A percentile compares a stretch with the other conserved stretches of the same genome.
Conservation (phyloP, 1,140 invertebrate species). For the Lordiphosa stackelbergi region DNA sequence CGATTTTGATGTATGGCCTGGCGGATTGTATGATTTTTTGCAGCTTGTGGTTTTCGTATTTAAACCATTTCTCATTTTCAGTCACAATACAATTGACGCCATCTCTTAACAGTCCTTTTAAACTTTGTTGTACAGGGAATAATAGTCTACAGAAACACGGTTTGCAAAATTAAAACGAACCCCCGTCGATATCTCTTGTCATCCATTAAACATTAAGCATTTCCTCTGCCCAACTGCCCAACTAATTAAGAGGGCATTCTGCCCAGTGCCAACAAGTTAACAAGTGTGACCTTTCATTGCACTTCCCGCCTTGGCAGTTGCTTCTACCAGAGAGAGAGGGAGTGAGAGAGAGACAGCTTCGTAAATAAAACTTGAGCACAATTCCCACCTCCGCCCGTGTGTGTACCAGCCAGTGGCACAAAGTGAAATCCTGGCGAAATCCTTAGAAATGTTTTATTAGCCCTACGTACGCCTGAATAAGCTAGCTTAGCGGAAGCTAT, state of each 20-base stretch:
- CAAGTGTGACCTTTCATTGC: conserved; percentile 46
- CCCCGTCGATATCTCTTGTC: background rate
- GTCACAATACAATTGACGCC: too few species aligned
- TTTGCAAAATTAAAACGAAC: too few species aligned
- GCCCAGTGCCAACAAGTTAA: conserved; percentile 45
- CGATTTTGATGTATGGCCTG: too few species aligned
- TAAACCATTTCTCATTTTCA: too few species aligned
- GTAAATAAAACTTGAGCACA: conserved; percentile 40
- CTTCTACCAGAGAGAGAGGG: conserved; percentile 29
- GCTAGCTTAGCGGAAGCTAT: conserved; percentile 75
- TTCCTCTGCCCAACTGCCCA: conserved; percentile 8
- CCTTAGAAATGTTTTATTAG: conserved; percentile 76
- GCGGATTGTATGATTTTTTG: too few species aligned
- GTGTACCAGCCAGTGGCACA: conserved; percentile 24
- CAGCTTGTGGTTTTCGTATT: too few species aligned
- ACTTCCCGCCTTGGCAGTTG: conserved; percentile 14
- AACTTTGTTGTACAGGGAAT: too few species aligned
- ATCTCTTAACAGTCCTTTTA: too few species aligned
- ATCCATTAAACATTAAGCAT: conserved; percentile 28
- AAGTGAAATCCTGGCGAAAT: conserved; percentile 61
- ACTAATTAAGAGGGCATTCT: conserved; percentile 70
- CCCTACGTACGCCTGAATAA: conserved; percentile 73
- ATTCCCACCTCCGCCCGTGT: conserved; percentile 1
- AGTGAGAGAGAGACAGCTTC: conserved; percentile 6
- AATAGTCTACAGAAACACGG: too few species aligned